phyloP scores from a whole-genome alignment of 2,797 vertebrate species.

The Chlorospingus flavigularis region DNA sequence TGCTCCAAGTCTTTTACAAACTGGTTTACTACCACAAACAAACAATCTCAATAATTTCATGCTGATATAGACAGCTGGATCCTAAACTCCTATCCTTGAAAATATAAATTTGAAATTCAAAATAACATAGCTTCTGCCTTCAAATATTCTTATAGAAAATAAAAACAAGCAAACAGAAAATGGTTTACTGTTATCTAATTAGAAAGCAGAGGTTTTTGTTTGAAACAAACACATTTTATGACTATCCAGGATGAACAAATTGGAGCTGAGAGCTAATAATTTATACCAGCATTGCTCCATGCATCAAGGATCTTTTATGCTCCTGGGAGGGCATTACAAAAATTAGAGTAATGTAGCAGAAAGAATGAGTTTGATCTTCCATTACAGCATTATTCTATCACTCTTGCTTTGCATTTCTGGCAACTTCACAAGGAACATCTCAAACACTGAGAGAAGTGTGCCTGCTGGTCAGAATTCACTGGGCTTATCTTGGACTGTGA shows the following conservation, averaged over 20 bases:
- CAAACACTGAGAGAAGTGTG: neutral
- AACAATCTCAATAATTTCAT: neutral
- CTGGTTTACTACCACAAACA: neutral
- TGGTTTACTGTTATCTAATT: neutral
- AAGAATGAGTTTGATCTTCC: slow-evolving; percentile 58
- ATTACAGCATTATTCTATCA: slow-evolving; percentile 9
- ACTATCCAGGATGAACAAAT: slow-evolving; percentile 38
- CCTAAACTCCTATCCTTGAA: neutral
- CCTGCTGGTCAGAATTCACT: neutral
- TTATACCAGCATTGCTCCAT: slow-evolving; percentile 24
- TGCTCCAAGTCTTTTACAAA: neutral
- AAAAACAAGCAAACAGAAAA: neutral
- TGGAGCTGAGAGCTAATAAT: slow-evolving; percentile 34
- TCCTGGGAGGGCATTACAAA: slow-evolving; percentile 55
- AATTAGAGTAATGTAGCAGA: slow-evolving; percentile 65
- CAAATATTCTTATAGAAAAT: neutral
- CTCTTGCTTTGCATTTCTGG: neutral
- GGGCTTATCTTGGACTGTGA: neutral
- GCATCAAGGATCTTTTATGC: slow-evolving; percentile 47
- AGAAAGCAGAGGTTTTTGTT: neutral
- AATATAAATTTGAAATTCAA: neutral
- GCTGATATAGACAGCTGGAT: neutral
- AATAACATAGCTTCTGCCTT: neutral
- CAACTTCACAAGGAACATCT: neutral
- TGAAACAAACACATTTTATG: slow-evolving; percentile 2